Conservation (phyloP, 2,888 invertebrate genomes). For the Campoplex capitator region DNA sequence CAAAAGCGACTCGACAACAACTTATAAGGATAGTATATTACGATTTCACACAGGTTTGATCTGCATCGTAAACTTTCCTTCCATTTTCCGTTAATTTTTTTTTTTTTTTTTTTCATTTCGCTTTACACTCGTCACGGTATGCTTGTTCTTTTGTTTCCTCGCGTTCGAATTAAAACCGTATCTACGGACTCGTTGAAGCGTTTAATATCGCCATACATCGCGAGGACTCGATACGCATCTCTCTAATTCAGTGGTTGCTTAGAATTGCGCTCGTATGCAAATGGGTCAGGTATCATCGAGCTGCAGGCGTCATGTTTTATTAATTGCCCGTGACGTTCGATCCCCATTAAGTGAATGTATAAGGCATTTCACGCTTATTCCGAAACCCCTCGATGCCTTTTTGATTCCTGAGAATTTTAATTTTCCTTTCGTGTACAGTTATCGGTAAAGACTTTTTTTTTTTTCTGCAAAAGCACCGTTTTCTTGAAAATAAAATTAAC, state of each 20-base stretch:
- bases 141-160: neutral
- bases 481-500: neutral
- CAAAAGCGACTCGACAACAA: slow-evolving; percentile 1
- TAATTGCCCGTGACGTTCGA: slow-evolving; percentile 76
- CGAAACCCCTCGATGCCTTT: neutral
- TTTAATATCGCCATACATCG: slow-evolving; percentile 72
- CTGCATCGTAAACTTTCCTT: neutral
- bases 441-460: no score
- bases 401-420: neutral
- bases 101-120: neutral
- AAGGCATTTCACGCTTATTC: neutral
- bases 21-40: slow-evolving; percentile 1
- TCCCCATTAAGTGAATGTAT: slow-evolving; percentile 19
- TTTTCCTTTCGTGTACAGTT: no score
- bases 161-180: neutral
- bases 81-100: neutral
- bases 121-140: neutral
- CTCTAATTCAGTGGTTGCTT: slow-evolving; percentile 73
- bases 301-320: slow-evolving; percentile 74
- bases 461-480: neutral
- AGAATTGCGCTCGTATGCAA: slow-evolving; percentile 71
- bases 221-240: slow-evolving; percentile 71
- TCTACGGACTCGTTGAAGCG: slow-evolving; percentile 68
- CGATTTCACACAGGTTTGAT: slow-evolving; percentile 14
- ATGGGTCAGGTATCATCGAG: slow-evolving; percentile 68